Percentiles rank a stretch among this genome's conserved stretches.
Evolutionary conservation across 2,888 invertebrate genomes (phyloP).

Genomic region (Epirrhoe tristata): DNA sequence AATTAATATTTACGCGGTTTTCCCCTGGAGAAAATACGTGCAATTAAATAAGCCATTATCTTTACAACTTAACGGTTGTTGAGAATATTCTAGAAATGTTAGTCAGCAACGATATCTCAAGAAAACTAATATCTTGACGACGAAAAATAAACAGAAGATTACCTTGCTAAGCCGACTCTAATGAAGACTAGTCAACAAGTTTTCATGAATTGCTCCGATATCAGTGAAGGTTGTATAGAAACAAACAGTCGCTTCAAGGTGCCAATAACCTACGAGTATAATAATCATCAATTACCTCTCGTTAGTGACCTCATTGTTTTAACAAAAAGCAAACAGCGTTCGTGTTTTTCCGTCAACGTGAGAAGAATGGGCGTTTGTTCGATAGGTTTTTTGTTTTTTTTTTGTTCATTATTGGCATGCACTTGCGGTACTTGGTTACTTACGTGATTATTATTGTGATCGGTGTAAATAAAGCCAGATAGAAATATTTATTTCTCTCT

Average conservation of each 20-base stretch:
- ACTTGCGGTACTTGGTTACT: slow-evolving; percentile 6
- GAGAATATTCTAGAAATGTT: not conserved
- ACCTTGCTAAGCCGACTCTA: not conserved
- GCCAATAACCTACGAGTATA: slow-evolving; percentile 49
- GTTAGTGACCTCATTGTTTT: slow-evolving; percentile 50
- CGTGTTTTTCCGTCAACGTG: slow-evolving; percentile 36
- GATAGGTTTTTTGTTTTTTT: slow-evolving; percentile 22
- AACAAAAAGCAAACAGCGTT: slow-evolving; percentile 30
- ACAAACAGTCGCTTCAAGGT: slow-evolving; percentile 36
- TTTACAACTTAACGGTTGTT: slow-evolving; percentile 9
- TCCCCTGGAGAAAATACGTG: slow-evolving; percentile 10
- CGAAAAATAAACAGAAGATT: slow-evolving; percentile 1
- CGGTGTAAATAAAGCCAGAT: slow-evolving; percentile 9
- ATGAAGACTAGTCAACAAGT: not conserved
- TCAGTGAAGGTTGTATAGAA: not conserved
- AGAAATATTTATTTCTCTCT: not conserved
- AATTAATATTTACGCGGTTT: not conserved
- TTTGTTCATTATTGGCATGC: slow-evolving; percentile 24
- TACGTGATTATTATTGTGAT: slow-evolving; percentile 6
- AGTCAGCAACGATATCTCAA: slow-evolving; percentile 1
- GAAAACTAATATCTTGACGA: slow-evolving; percentile 1
- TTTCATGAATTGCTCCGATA: not conserved
- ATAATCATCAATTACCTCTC: slow-evolving; percentile 48
- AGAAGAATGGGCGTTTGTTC: slow-evolving; percentile 34
- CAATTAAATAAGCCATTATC: slow-evolving; percentile 17